Percentiles rank a stretch among this genome's conserved stretches.
These are phyloP conservation scores for Drosophila serrata DNA, from an alignment of 1,140 invertebrate species.

Conservation along the genomic window DNA sequence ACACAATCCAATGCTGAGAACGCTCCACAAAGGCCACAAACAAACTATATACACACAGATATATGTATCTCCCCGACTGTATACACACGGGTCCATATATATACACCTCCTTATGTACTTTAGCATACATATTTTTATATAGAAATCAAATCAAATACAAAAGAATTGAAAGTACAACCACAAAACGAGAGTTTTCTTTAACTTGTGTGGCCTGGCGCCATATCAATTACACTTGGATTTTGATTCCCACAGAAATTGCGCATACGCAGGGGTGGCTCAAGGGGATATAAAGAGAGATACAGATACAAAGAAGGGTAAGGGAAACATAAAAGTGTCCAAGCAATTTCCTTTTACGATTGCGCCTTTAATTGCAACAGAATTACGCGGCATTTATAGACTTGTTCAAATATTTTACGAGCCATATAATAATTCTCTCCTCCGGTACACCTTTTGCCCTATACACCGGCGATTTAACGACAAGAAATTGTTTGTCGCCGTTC, in stretches of 20 bases:
- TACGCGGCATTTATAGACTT: slow-evolving; percentile 79
- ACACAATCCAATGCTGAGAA: slow-evolving; percentile 39
- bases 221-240: slow-evolving; percentile 55
- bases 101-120: slow-evolving; percentile 3
- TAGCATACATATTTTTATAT: slow-evolving; percentile 17
- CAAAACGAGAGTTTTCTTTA: background rate
- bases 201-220: slow-evolving; percentile 29
- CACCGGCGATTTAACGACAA: slow-evolving; percentile 50
- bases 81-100: slow-evolving; percentile 1
- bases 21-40: slow-evolving; percentile 11
- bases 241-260: slow-evolving; percentile 62
- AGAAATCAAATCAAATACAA: slow-evolving; percentile 25
- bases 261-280: slow-evolving; percentile 46
- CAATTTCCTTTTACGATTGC: slow-evolving; percentile 44
- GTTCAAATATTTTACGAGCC: slow-evolving; percentile 82
- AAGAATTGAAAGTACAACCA: slow-evolving; percentile 21
- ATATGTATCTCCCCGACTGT: slow-evolving; percentile 43
- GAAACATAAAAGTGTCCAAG: slow-evolving; percentile 44
- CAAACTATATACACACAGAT: background rate
- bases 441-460: slow-evolving; percentile 28
- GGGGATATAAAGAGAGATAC: background rate
- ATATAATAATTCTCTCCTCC: slow-evolving; percentile 68
- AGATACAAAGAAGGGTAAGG: background rate
- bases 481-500: slow-evolving; percentile 52
- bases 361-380: slow-evolving; percentile 72